Conservation (phyloP, 1,140 invertebrate genomes). For the Ceratoteleas bidentatus region DNA sequence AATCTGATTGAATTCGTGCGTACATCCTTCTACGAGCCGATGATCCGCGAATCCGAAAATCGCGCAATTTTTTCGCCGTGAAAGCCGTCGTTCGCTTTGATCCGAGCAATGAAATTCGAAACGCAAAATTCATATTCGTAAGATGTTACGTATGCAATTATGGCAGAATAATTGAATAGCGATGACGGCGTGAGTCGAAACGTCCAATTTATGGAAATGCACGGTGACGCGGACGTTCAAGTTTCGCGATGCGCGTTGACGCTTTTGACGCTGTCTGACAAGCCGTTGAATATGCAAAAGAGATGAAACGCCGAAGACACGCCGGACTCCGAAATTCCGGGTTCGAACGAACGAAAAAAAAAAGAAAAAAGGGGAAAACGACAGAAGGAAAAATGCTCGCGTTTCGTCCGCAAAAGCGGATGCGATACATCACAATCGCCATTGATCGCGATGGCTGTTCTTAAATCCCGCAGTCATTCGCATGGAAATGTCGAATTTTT, state of each 20-base stretch:
- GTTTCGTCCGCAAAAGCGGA: neutral
- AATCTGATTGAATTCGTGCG: too few relatives aligned
- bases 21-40: too few relatives aligned
- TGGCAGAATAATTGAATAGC: conserved; percentile 61
- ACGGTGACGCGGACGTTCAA: conserved; percentile 44
- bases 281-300: conserved; percentile 65
- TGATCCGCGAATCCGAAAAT: too few relatives aligned
- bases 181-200: conserved; percentile 53
- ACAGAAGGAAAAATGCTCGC: too few relatives aligned
- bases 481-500: conserved; percentile 6
- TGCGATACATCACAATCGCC: conserved; percentile 31
- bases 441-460: conserved; percentile 13
- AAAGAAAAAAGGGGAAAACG: neutral
- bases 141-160: conserved; percentile 64
- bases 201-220: conserved; percentile 65
- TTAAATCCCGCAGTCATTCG: conserved; percentile 3
- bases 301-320: conserved; percentile 33
- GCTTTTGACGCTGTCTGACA: conserved; percentile 61
- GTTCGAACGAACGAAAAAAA: conserved; percentile 13
- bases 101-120: conserved; percentile 38
- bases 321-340: conserved; percentile 2
- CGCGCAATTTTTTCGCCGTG: too few relatives aligned
- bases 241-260: conserved; percentile 53
- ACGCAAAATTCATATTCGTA: conserved; percentile 51
- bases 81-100: too few relatives aligned